phyloP scores from a whole-genome alignment of 1,140 invertebrate genomes.

The Bombus waltoni region DNA sequence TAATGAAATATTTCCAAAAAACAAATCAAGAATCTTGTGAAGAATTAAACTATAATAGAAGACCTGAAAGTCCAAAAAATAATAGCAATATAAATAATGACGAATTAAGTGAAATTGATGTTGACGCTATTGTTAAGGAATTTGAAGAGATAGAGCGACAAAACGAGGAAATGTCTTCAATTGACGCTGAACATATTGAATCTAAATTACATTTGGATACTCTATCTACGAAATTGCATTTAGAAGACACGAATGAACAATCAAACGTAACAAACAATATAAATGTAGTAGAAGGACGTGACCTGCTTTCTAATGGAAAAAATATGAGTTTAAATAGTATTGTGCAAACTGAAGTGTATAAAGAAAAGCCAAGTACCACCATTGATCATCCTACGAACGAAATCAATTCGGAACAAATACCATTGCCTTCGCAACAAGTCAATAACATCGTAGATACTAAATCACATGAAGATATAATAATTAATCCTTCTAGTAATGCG shows the following conservation, averaged over 20 bases:
- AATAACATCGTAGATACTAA: background rate
- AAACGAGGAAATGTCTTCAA: background rate
- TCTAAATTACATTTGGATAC: constrained; percentile 14
- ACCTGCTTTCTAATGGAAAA: background rate
- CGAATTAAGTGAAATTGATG: constrained; percentile 23
- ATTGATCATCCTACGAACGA: background rate
- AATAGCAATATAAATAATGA: constrained; percentile 4
- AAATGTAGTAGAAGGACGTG: background rate
- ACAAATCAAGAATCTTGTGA: constrained; percentile 6
- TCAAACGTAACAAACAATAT: background rate
- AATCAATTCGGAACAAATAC: background rate
- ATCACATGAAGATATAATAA: background rate
- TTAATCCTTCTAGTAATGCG: too few relatives aligned
- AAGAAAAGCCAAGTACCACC: background rate
- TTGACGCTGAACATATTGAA: background rate
- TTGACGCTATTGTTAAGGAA: constrained; percentile 27
- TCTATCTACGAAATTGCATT: background rate
- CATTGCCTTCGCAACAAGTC: background rate
- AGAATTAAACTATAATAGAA: background rate
- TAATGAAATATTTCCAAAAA: constrained; percentile 77
- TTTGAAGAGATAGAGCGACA: constrained; percentile 52
- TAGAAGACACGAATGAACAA: background rate
- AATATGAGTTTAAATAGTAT: background rate
- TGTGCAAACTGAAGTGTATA: background rate
- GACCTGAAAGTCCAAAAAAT: background rate